Evolutionary conservation across 2,797 vertebrate genomes (phyloP).

Genomic region (Coregonus suidteri): DNA sequence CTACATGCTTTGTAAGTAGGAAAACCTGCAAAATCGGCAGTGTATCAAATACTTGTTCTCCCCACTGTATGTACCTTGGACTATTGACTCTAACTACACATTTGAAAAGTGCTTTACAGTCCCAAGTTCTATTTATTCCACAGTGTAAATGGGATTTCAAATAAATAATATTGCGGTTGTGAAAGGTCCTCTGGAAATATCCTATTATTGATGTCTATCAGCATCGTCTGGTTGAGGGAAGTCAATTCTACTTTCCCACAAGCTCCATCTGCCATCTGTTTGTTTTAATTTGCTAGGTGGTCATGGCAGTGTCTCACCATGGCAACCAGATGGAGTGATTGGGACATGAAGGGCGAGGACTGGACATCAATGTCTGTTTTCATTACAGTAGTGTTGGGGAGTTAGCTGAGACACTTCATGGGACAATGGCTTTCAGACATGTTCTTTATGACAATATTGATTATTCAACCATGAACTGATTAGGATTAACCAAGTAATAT

Average conservation of each 20-base stretch:
- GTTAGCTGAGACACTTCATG: not conserved
- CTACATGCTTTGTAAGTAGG: no score
- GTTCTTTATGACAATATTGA: not conserved
- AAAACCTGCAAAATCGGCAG: no score
- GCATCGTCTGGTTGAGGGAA: slow-evolving; percentile 12
- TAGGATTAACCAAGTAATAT: not conserved
- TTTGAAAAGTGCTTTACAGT: not conserved
- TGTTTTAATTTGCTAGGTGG: slow-evolving; percentile 31
- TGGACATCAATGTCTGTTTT: not conserved
- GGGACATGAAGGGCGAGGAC: not conserved
- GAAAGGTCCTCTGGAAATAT: not conserved
- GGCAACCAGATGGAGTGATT: slow-evolving; percentile 23
- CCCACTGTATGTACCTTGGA: not conserved
- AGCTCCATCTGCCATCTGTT: slow-evolving; percentile 21
- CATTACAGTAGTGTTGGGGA: not conserved
- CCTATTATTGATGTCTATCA: slow-evolving; percentile 17
- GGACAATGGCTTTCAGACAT: not conserved
- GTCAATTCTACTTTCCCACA: slow-evolving; percentile 20
- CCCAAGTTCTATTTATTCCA: not conserved
- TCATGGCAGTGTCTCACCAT: slow-evolving; percentile 18
- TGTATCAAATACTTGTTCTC: no score
- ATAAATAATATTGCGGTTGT: not conserved
- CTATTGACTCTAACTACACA: not conserved
- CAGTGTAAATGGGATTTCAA: not conserved
- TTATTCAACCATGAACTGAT: not conserved